Percentiles rank a stretch among this genome's conserved stretches.
Evolutionary conservation across 1,140 invertebrate genomes (phyloP).

Genomic region (Dendroctonus valens): DNA sequence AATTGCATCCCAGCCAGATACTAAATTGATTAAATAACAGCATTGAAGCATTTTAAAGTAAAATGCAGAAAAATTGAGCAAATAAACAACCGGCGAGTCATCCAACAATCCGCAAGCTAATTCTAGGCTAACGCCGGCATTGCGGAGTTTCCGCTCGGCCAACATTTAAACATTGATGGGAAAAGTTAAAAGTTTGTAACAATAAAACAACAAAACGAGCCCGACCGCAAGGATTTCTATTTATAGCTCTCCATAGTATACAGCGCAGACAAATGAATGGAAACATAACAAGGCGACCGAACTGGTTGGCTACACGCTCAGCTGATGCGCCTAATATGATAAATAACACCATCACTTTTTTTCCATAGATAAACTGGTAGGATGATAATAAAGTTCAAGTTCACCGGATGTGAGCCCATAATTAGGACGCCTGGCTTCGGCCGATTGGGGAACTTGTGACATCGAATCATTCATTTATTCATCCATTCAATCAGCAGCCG

Average conservation of each 20-base stretch:
- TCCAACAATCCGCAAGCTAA: too few relatives aligned
- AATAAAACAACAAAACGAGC: conserved; percentile 15
- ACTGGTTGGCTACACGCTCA: conserved; percentile 21
- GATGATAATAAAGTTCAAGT: conserved; percentile 16
- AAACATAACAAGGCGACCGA: conserved; percentile 7
- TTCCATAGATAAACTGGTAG: conserved; percentile 6
- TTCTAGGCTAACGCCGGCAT: too few relatives aligned
- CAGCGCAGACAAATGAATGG: conserved; percentile 18
- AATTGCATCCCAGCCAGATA: too few relatives aligned
- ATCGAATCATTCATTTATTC: too few relatives aligned
- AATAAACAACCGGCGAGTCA: too few relatives aligned
- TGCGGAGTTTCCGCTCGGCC: background rate
- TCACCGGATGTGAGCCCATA: background rate
- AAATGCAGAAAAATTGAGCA: too few relatives aligned
- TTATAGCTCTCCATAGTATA: conserved; percentile 16
- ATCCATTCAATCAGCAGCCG: too few relatives aligned
- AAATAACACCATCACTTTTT: conserved; percentile 17
- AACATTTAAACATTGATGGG: conserved; percentile 12
- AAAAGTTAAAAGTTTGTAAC: conserved; percentile 15
- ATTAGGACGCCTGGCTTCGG: too few relatives aligned
- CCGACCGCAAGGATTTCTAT: conserved; percentile 21
- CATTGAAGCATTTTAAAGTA: too few relatives aligned
- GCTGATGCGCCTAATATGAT: conserved; percentile 27
- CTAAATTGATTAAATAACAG: too few relatives aligned
- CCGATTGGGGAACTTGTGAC: too few relatives aligned